A percentile compares a stretch with the other conserved stretches of the same genome.
These are phyloP conservation scores for Amphiprion percula DNA, from an alignment of 2,113 vertebrate genomes.

Conservation along the genomic window DNA sequence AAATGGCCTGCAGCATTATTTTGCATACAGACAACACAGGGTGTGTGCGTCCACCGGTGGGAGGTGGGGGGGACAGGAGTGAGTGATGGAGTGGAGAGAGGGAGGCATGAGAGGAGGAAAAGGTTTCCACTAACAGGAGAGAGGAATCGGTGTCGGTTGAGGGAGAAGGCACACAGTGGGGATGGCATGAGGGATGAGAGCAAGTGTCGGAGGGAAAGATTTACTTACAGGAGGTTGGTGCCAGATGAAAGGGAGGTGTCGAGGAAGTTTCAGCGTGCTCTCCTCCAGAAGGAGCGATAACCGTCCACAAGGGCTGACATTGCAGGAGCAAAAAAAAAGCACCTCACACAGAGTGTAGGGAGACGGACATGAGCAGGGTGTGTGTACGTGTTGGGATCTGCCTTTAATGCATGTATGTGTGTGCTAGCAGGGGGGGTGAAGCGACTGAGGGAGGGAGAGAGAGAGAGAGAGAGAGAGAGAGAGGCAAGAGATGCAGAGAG, in stretches of 20 bases:
- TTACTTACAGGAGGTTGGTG: slow-evolving; percentile 70
- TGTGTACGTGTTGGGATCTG: slow-evolving; percentile 42
- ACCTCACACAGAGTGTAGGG: slow-evolving; percentile 27
- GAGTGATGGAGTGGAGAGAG: slow-evolving; percentile 29
- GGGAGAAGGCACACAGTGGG: slow-evolving; percentile 3
- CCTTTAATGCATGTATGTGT: slow-evolving; percentile 57
- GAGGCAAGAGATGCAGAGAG: slow-evolving; percentile 59
- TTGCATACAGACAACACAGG: slow-evolving; percentile 49
- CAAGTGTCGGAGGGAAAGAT: slow-evolving; percentile 12
- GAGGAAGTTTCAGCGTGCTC: slow-evolving; percentile 60
- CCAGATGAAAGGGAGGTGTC: slow-evolving; percentile 42
- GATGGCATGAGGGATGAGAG: slow-evolving; percentile 6
- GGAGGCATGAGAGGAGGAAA: slow-evolving; percentile 22
- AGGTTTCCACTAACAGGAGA: slow-evolving; percentile 19
- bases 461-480: slow-evolving; percentile 16
- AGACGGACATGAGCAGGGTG: slow-evolving; percentile 26
- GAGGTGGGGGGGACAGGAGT: slow-evolving; percentile 18
- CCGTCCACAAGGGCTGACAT: slow-evolving; percentile 58
- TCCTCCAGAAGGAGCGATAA: slow-evolving; percentile 61
- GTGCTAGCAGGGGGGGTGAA: slow-evolving; percentile 45
- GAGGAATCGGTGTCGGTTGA: slow-evolving; percentile 17
- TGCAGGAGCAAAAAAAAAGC: slow-evolving; percentile 28
- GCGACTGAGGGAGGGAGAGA: slow-evolving; percentile 21
- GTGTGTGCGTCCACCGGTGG: slow-evolving; percentile 16
- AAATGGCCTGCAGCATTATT: slow-evolving; percentile 39